These are phyloP conservation scores for Ormyrus thymus DNA, from an alignment of 2,888 invertebrate genomes.

Conservation along the genomic window DNA sequence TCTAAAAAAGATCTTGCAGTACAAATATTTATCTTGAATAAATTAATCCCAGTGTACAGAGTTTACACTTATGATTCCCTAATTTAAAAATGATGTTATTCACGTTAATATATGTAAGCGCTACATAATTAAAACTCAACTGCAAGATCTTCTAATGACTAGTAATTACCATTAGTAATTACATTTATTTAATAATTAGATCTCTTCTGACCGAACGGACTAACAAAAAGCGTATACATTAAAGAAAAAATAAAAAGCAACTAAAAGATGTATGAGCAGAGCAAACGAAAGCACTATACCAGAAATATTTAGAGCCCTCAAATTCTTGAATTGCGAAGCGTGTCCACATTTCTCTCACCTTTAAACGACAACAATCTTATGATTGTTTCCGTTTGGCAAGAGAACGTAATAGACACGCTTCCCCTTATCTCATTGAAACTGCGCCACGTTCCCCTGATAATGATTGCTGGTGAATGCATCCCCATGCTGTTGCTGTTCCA, in stretches of 20 bases:
- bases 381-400: conserved; percentile 74
- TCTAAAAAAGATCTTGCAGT: too few relatives aligned
- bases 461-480: conserved; percentile 66
- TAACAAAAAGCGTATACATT: conserved; percentile 6
- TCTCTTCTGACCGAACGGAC: too few relatives aligned
- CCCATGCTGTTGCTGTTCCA: conserved; percentile 64
- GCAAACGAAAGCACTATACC: conserved; percentile 52
- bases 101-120: not conserved
- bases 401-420: conserved; percentile 74
- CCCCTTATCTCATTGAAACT: conserved; percentile 74
- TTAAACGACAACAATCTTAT: conserved; percentile 73
- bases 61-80: too few relatives aligned
- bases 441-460: conserved; percentile 69
- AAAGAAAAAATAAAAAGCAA: conserved; percentile 7
- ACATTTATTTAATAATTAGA: not conserved
- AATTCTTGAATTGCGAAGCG: conserved; percentile 47
- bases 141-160: not conserved
- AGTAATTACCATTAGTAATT: not conserved
- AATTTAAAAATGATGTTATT: too few relatives aligned
- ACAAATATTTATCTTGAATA: too few relatives aligned
- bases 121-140: not conserved
- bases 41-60: too few relatives aligned
- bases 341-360: conserved; percentile 53
- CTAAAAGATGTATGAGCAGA: not conserved
- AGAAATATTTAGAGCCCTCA: conserved; percentile 37